Percentiles rank a stretch among this genome's conserved stretches.
These are phyloP conservation scores for Fukomys damarensis DNA, from an alignment of 2,113 vertebrate genomes.

Conservation along the genomic window DNA sequence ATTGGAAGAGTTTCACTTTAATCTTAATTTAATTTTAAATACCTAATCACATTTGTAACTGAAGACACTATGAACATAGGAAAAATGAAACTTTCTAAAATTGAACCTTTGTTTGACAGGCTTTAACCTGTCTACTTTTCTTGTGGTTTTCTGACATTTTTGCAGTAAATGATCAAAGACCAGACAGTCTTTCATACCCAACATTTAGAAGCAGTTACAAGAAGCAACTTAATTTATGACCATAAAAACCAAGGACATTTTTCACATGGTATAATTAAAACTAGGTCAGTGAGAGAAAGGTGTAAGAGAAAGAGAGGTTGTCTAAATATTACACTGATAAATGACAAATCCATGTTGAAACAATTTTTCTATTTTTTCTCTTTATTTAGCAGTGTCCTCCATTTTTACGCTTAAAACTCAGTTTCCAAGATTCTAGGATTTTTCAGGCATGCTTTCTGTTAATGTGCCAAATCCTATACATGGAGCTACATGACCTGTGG, in stretches of 20 bases:
- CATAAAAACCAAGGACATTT: slow-evolving; percentile 74
- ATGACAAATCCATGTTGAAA: slow-evolving; percentile 66
- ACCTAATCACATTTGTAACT: slow-evolving; percentile 73
- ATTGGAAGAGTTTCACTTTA: slow-evolving; percentile 50
- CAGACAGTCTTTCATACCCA: slow-evolving; percentile 55
- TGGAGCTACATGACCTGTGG: neutral
- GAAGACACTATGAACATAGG: slow-evolving; percentile 72
- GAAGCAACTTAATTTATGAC: slow-evolving; percentile 79
- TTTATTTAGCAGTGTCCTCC: slow-evolving; percentile 68
- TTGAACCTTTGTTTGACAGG: slow-evolving; percentile 75
- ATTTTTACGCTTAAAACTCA: slow-evolving; percentile 53
- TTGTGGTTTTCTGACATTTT: slow-evolving; percentile 80
- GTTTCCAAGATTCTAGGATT: slow-evolving; percentile 51
- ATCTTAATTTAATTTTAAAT: slow-evolving; percentile 81
- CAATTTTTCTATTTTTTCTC: slow-evolving; percentile 72
- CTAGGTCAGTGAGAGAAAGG: slow-evolving; percentile 74
- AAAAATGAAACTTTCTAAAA: slow-evolving; percentile 81
- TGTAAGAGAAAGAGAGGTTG: slow-evolving; percentile 66
- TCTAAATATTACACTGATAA: slow-evolving; percentile 82
- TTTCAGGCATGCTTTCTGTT: slow-evolving; percentile 2
- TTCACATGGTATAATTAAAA: slow-evolving; percentile 80
- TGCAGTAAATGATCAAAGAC: slow-evolving; percentile 81
- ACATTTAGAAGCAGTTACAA: slow-evolving; percentile 80
- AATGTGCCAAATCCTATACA: slow-evolving; percentile 29
- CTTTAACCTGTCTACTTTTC: slow-evolving; percentile 74